Percentiles rank a stretch among this genome's conserved stretches.
Evolutionary conservation across 2,888 invertebrate species (phyloP).

Genomic region (Agriopis marginaria): DNA sequence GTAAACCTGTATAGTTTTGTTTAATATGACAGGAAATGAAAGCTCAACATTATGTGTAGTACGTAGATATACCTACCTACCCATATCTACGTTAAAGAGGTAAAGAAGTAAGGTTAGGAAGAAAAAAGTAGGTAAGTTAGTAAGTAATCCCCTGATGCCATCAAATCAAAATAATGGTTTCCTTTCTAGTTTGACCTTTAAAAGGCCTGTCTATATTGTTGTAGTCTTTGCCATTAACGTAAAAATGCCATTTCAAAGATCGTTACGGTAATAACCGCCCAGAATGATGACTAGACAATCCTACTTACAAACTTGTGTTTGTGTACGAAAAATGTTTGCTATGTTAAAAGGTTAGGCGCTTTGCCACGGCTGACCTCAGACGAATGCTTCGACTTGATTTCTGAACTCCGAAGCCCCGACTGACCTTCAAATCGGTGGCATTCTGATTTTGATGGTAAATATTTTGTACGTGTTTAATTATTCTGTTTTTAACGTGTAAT

Average conservation of each 20-base stretch:
- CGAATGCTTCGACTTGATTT: neutral
- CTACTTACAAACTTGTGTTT: neutral
- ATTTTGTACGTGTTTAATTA: neutral
- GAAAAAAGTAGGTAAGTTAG: neutral
- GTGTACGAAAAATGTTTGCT: constrained; percentile 29
- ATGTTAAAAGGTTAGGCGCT: constrained; percentile 37
- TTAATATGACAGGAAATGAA: neutral
- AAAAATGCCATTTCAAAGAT: constrained; percentile 18
- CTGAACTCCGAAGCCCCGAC: neutral
- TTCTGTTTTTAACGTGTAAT: too few species aligned
- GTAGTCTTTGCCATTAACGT: constrained; percentile 27
- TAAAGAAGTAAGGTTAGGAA: neutral
- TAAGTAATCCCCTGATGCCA: constrained; percentile 3
- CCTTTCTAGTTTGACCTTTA: constrained; percentile 19
- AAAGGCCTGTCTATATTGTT: neutral
- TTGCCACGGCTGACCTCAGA: neutral
- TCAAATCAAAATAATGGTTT: constrained; percentile 29
- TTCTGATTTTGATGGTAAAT: neutral
- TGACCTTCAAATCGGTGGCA: constrained; percentile 3
- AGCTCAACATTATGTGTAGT: neutral
- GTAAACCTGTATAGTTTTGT: neutral
- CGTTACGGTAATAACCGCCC: neutral
- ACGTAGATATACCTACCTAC: neutral
- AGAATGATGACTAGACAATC: neutral
- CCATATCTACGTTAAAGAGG: neutral